Percentiles rank a stretch among this genome's conserved stretches.
These are phyloP conservation scores for Patella ulyssiponensis DNA, from an alignment of 2,888 invertebrate species.

Conservation along the genomic window DNA sequence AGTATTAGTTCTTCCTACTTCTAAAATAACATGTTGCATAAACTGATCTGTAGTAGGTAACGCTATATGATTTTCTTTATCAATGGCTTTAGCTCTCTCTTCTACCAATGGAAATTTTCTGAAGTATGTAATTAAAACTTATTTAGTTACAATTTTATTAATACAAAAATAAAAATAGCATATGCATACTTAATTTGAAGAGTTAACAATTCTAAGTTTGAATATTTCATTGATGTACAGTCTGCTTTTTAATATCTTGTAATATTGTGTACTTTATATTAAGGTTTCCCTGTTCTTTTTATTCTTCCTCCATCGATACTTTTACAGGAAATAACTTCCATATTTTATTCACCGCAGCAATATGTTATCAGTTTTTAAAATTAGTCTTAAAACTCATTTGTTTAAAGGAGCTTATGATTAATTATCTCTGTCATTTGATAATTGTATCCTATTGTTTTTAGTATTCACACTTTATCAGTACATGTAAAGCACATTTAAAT, in stretches of 20 bases:
- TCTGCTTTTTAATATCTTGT: not conserved
- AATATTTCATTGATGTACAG: not conserved
- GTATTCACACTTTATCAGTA: no score
- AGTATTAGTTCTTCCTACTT: conserved; percentile 34
- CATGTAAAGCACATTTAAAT: no score
- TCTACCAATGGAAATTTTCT: conserved; percentile 57
- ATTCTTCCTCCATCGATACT: no score
- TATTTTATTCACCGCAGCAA: no score
- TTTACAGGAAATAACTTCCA: no score
- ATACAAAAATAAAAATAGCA: not conserved
- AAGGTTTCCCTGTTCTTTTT: no score
- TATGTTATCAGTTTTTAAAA: no score
- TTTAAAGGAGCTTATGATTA: no score
- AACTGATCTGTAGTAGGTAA: conserved; percentile 50
- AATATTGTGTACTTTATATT: no score
- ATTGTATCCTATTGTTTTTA: no score
- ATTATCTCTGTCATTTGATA: no score
- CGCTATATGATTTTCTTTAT: conserved; percentile 45
- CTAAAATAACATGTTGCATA: conserved; percentile 44
- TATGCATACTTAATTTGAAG: not conserved
- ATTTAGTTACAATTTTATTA: not conserved
- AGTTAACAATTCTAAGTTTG: not conserved
- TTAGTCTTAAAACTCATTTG: no score
- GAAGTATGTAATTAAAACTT: conserved; percentile 16
- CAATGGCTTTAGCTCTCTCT: conserved; percentile 48